A percentile compares a stretch with the other conserved stretches of the same genome.
These are phyloP conservation scores for Colaptes auratus DNA, from an alignment of 2,113 vertebrate species.

Conservation along the genomic window DNA sequence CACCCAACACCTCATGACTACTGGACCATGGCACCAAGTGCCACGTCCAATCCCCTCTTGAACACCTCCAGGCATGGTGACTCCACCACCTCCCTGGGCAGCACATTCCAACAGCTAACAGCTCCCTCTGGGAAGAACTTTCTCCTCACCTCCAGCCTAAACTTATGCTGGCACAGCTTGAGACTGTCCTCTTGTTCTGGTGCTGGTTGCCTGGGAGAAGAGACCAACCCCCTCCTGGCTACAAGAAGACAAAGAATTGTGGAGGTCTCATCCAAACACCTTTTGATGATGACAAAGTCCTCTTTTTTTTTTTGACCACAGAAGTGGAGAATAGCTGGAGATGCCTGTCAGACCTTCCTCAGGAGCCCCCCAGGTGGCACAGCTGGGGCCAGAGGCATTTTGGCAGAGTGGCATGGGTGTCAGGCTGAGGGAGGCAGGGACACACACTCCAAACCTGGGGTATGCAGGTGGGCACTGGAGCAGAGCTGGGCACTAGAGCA, in stretches of 20 bases:
- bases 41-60: no score
- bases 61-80: no score
- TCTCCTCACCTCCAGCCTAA: no score
- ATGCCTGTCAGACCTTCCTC: background rate
- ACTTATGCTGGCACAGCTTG: no score
- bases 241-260: background rate
- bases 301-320: background rate
- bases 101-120: no score
- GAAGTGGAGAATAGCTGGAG: background rate
- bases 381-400: background rate
- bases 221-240: no score
- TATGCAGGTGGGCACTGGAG: accelerated
- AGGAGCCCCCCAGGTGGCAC: background rate
- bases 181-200: no score
- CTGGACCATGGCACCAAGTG: no score
- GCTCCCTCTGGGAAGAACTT: no score
- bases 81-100: no score
- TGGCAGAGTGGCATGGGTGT: background rate
- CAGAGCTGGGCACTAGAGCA: background rate
- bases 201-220: no score
- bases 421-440: background rate
- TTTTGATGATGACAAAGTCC: background rate
- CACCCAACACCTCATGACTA: no score
- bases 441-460: background rate
- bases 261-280: background rate